Base-by-base conservation (phyloP, 2,797 vertebrate species). In the Cyprinella venusta region DNA sequence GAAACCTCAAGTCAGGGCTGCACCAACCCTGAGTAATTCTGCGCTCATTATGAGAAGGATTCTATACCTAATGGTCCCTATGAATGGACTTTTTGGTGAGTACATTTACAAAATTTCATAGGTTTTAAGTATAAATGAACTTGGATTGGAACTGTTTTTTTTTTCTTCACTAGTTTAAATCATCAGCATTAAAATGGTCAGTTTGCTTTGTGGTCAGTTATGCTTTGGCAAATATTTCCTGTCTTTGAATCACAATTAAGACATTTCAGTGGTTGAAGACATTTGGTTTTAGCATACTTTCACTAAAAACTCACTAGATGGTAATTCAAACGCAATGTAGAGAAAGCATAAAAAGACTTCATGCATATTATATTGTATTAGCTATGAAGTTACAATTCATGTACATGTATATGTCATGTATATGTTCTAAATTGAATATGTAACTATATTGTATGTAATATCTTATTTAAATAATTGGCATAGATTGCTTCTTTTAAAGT, bases 41-140 rank as follows among this genome's bases (percentile, higher is more conserved):
- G 89, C 13, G 79, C 6, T 84, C 24, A 79, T 56, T 76, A 88
- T 88, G 94, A 85, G 89, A 21, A 88, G 89, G 21, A 54, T 84
- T 33, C 63, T 93, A 12, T 92, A 91, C 77, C 76, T 93, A 15
- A 78, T 87, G 33, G 85, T 89, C 79, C 90, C 91, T 0, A 40
- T 91, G 56, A 82, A 52, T 80, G 81, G 81, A 68, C 59, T 89
- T 33, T 91, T 93, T 63, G 94, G 95, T 95, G 84, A 94, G 94
- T 93, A 67, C 18, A 56, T 56, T 82, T 82, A 74, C 13, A 56
- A 79, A 40, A 6, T 19, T 80, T 45, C 18, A 54, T 3, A 18
- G 48, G 18, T 52, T 54, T 74, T 74, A 74, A 24, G 8, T 10
- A 61, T 38, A 5, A 56, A 16, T 16, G 0, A 21, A 8, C 12